Evolutionary conservation across 2,113 vertebrate species (phyloP).

Genomic region (Struthio camelus): DNA sequence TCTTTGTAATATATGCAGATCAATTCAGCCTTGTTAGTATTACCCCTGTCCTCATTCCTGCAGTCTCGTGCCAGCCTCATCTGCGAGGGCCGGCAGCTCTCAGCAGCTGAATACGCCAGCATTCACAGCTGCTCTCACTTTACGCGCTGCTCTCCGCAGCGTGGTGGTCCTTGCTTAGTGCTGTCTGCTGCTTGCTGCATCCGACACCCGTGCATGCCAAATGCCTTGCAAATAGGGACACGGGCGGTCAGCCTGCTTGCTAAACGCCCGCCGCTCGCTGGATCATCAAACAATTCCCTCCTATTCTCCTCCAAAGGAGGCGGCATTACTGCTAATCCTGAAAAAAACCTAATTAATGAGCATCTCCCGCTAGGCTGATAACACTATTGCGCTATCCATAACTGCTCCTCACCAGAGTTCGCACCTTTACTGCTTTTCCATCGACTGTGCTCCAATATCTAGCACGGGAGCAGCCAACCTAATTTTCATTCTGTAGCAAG

Average conservation of each 20-base stretch:
- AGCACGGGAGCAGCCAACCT: background rate
- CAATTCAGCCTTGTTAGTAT: slow-evolving; percentile 19
- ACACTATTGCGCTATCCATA: background rate
- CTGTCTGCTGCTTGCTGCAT: background rate
- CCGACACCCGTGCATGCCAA: background rate
- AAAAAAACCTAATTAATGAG: background rate
- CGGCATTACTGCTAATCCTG: fast-evolving
- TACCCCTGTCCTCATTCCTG: background rate
- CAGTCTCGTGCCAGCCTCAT: slow-evolving; percentile 50
- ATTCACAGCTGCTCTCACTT: slow-evolving; percentile 34
- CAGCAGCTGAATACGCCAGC: background rate
- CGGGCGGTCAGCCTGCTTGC: background rate
- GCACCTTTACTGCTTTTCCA: background rate
- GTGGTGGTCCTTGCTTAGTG: background rate
- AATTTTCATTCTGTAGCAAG: background rate
- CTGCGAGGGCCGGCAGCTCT: slow-evolving; percentile 28
- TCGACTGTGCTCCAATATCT: background rate
- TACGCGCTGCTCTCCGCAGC: background rate
- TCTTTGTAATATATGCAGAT: slow-evolving; percentile 31
- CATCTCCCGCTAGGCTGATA: fast-evolving
- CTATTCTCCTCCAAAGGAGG: background rate
- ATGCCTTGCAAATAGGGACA: background rate
- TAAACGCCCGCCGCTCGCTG: fast-evolving
- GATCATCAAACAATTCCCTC: background rate
- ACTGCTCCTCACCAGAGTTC: background rate